Percentiles rank a stretch among this genome's conserved stretches.
Conservation (phyloP, 2,888 invertebrate species). For the Aporophyla nigra region DNA sequence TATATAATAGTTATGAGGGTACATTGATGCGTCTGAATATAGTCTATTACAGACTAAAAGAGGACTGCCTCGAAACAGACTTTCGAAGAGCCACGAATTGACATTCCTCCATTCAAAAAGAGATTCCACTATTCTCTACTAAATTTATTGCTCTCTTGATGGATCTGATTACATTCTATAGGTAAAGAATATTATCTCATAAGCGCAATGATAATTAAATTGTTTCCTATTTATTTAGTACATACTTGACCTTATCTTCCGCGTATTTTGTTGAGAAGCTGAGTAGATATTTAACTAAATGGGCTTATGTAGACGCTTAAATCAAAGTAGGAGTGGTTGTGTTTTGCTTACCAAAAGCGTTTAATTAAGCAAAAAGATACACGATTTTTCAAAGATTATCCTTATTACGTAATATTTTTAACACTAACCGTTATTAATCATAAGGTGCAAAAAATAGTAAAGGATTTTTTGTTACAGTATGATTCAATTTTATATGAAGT, state of each 20-base stretch:
- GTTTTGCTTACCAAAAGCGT: conserved; percentile 21
- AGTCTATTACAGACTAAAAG: not conserved
- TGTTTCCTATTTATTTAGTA: conserved; percentile 10
- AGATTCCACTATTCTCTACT: not conserved
- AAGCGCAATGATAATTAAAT: not conserved
- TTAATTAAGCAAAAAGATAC: conserved; percentile 30
- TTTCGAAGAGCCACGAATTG: too few relatives aligned
- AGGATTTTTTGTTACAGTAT: conserved; percentile 12
- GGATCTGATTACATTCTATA: not conserved
- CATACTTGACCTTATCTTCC: not conserved
- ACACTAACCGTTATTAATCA: conserved; percentile 32
- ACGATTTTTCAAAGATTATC: conserved; percentile 30
- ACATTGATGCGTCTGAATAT: not conserved
- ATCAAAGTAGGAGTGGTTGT: conserved; percentile 5
- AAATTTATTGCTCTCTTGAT: not conserved
- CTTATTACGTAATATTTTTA: conserved; percentile 43
- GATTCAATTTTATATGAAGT: not conserved
- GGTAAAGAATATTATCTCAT: not conserved
- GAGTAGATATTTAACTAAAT: conserved; percentile 5
- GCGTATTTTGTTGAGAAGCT: not conserved
- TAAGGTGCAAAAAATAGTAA: conserved; percentile 2
- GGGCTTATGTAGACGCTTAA: not conserved
- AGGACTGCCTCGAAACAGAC: not conserved
- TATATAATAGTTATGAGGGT: not conserved
- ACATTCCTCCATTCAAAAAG: not conserved